Base-by-base conservation (phyloP, 2,888 invertebrate species). In the Aproaerema taeniolella region DNA sequence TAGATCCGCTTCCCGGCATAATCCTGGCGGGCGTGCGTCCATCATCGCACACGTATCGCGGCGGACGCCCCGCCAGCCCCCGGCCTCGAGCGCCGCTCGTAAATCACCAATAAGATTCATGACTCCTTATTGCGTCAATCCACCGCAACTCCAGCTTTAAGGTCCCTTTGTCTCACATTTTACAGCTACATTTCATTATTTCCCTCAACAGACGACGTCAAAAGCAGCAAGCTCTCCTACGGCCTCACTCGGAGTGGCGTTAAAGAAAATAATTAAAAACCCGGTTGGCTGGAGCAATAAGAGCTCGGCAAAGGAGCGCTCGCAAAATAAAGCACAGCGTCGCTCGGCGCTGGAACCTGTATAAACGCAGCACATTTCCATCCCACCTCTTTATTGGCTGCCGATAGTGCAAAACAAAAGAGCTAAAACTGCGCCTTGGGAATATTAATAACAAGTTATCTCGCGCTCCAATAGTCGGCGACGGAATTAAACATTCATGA, bases 191-290 rank as follows among this genome's bases (percentile, higher is more conserved):
- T 35, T 35, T 28, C 28, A 35, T 35, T 35, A 35, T 35, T 35
- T 35, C 16, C 28, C 28, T 2, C 29, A 12, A 9, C 50, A 40
- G 43, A 35, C 36, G 31, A 38, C 50, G 41, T 52, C 54, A 30
- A 36, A 34, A 41, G 40, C 55, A 56, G 71, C 70, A 69, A 69
- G 68, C 61, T 46, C 45, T 49, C 55, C 53, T 52, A 50, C 61
- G 64, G 59, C 55, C 64, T 60, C 53, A 47, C 72, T 77, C 72
- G 68, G 68, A 81, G 75, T 80, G 75, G 72, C 75, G 73, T 78
- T 73, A 81, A 78, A 81, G 79, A 75, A 80, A 82, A 85, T 83
- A 83, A 83, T 85, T 83, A 85, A 83, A 83, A 83, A 79, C 71
- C 78, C 77, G 81, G 81, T 82, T 81, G 80, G 79, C 70, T 64